A percentile compares a stretch with the other conserved stretches of the same genome.
Conservation (phyloP, 2,113 vertebrate species). For the Semnopithecus entellus region DNA sequence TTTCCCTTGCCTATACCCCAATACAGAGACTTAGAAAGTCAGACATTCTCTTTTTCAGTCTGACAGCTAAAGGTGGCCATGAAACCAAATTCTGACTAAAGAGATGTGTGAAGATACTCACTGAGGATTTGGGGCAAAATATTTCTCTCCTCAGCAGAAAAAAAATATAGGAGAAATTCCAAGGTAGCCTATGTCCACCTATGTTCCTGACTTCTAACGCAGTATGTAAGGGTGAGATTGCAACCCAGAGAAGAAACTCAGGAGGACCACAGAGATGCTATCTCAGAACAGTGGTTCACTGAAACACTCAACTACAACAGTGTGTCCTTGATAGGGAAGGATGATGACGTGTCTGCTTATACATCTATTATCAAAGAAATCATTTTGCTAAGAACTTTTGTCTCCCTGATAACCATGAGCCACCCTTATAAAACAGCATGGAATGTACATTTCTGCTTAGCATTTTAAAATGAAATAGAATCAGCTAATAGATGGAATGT, state of each 20-base stretch:
- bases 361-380: not conserved
- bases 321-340: not conserved
- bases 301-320: rapidly evolving
- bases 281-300: not conserved
- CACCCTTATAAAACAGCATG: not conserved
- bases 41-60: not conserved
- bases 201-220: not conserved
- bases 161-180: not conserved
- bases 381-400: not conserved
- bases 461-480: not conserved
- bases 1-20: not conserved
- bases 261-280: not conserved
- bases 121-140: not conserved
- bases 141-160: not conserved
- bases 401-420: not conserved
- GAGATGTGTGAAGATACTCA: not conserved
- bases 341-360: not conserved
- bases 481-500: not conserved
- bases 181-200: too few relatives aligned
- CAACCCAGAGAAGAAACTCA: not conserved
- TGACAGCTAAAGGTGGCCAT: not conserved
- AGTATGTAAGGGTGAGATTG: not conserved
- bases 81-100: not conserved
- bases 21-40: not conserved
- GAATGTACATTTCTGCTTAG: not conserved